Conservation (phyloP, 2,888 invertebrate species). For the Pegoplata infirma region DNA sequence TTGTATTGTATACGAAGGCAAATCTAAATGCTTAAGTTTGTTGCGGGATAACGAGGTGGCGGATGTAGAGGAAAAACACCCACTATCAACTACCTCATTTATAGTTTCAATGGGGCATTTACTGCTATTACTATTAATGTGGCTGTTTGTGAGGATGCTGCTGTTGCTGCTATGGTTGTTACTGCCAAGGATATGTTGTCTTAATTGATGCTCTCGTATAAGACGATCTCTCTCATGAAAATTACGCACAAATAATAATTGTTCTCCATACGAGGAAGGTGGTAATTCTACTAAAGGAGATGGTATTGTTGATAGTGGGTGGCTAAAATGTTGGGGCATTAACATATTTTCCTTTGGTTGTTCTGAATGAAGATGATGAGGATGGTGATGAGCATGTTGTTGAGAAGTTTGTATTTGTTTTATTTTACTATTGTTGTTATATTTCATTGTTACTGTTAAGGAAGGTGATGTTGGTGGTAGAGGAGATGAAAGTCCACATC, state of each 20-base stretch:
- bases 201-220: constrained; percentile 77
- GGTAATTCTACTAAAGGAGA: background rate
- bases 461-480: constrained; percentile 54
- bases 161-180: constrained; percentile 44
- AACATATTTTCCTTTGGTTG: background rate
- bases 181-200: constrained; percentile 69
- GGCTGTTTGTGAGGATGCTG: constrained; percentile 17
- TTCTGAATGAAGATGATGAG: constrained; percentile 14
- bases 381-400: constrained; percentile 43
- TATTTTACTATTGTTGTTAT: constrained; percentile 30
- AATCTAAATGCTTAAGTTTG: background rate
- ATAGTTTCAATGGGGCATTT: constrained; percentile 49
- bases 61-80: constrained; percentile 7
- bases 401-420: constrained; percentile 49
- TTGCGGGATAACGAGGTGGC: background rate
- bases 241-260: constrained; percentile 75
- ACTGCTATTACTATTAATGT: constrained; percentile 28
- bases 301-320: background rate
- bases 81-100: constrained; percentile 9
- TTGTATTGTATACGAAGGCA: no score
- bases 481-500: constrained; percentile 19
- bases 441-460: constrained; percentile 20
- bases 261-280: constrained; percentile 67
- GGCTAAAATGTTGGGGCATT: background rate
- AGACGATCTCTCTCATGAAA: constrained; percentile 78